Evolutionary conservation across 2,888 invertebrate species (phyloP).

Genomic region (Hydrotaea diabolus): DNA sequence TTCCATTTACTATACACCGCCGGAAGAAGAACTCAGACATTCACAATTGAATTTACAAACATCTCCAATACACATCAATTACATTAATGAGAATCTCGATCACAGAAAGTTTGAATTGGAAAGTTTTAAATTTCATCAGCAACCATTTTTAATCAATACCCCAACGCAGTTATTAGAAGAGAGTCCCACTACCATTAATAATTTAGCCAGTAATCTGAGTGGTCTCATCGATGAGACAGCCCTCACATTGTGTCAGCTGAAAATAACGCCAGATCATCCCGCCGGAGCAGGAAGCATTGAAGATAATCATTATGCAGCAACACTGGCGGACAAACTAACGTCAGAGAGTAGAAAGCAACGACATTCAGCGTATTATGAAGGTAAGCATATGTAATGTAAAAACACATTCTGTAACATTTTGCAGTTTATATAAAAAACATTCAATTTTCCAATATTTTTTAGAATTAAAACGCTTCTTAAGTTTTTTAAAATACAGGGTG

Average conservation of each 20-base stretch:
- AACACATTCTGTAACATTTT: no score
- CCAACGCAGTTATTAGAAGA: constrained; percentile 47
- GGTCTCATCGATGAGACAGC: constrained; percentile 51
- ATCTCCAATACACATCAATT: constrained; percentile 82
- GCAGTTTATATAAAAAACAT: no score
- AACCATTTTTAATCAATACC: constrained; percentile 68
- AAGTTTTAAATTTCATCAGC: constrained; percentile 72
- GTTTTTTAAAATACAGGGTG: no score
- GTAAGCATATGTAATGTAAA: constrained; percentile 4
- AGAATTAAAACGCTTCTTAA: no score
- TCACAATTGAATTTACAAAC: constrained; percentile 80
- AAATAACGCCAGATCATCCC: constrained; percentile 69
- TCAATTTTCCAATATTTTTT: no score
- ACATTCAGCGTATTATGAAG: constrained; percentile 60
- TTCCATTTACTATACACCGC: constrained; percentile 91
- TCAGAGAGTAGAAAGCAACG: constrained; percentile 37
- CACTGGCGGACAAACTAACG: constrained; percentile 57
- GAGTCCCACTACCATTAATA: constrained; percentile 58
- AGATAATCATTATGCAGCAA: constrained; percentile 73
- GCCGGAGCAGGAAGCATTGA: constrained; percentile 73
- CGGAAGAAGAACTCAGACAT: constrained; percentile 71
- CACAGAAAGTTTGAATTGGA: constrained; percentile 73
- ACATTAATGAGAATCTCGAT: constrained; percentile 78
- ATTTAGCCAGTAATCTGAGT: constrained; percentile 33
- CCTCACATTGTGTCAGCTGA: constrained; percentile 69